phyloP scores from a whole-genome alignment of 2,113 vertebrate species.

The Rhegmatorhina hoffmannsi region DNA sequence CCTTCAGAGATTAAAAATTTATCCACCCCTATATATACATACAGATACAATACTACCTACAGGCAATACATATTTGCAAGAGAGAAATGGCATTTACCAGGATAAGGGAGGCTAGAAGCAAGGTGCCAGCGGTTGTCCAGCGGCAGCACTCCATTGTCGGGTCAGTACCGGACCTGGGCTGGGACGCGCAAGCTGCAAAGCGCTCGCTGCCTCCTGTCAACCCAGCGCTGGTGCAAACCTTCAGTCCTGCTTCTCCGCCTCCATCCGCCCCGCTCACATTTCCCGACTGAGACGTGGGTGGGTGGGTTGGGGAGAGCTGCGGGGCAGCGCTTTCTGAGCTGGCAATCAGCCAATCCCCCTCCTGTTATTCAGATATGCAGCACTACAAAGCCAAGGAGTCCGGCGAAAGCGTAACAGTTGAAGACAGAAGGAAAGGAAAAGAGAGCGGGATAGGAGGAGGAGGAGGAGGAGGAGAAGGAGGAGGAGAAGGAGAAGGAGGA shows the following conservation, averaged over 20 bases:
- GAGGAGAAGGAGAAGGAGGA: too few relatives aligned
- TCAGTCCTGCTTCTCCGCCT: slow-evolving; percentile 75
- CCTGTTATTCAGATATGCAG: slow-evolving; percentile 79
- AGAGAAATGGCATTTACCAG: slow-evolving; percentile 77
- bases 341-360: slow-evolving; percentile 83
- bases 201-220: slow-evolving; percentile 74
- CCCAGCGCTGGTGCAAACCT: slow-evolving; percentile 63
- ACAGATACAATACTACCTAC: not conserved
- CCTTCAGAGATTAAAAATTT: not conserved
- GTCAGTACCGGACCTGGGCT: slow-evolving; percentile 33
- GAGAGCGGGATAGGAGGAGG: not conserved
- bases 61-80: not conserved
- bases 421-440: not conserved
- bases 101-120: slow-evolving; percentile 70
- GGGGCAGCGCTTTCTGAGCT: slow-evolving; percentile 76
- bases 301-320: slow-evolving; percentile 54
- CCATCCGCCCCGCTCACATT: slow-evolving; percentile 75
- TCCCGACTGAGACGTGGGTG: slow-evolving; percentile 64
- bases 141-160: slow-evolving; percentile 73
- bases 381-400: slow-evolving; percentile 74
- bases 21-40: fast-evolving
- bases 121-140: slow-evolving; percentile 69
- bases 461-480: too few relatives aligned
- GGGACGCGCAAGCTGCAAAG: slow-evolving; percentile 19
- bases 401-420: not conserved